phyloP scores from a whole-genome alignment of 2,113 vertebrate genomes.

The Boulengerochromis microlepis region DNA sequence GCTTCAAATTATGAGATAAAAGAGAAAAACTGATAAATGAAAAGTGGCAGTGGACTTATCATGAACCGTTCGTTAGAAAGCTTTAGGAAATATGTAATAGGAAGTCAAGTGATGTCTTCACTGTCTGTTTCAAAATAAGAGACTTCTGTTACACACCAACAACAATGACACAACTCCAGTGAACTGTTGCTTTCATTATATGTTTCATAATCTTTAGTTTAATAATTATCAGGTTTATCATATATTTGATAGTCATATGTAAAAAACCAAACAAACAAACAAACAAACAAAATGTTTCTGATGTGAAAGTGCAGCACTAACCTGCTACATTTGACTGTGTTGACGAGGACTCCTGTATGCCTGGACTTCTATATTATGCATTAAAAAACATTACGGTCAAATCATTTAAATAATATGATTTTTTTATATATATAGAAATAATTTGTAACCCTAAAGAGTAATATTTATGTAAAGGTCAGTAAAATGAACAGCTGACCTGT shows the following conservation, averaged over 20 bases:
- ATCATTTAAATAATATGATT: fast-evolving
- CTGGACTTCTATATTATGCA: neutral
- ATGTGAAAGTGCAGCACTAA: neutral
- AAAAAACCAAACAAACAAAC: neutral
- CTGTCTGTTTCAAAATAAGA: neutral
- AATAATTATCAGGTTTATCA: fast-evolving
- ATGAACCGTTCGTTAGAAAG: neutral
- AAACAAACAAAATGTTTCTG: fast-evolving
- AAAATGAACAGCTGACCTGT: fast-evolving
- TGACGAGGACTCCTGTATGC: neutral
- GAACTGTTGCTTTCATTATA: neutral
- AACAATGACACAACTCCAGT: neutral
- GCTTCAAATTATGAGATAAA: neutral
- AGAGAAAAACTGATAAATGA: neutral
- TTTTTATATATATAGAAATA: neutral
- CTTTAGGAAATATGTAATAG: neutral
- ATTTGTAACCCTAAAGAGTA: neutral
- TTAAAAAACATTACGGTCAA: neutral
- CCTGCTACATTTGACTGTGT: neutral
- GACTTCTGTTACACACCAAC: neutral
- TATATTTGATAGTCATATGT: neutral
- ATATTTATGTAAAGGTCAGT: neutral
- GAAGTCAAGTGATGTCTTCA: neutral
- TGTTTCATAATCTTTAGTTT: neutral
- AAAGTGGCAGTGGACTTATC: neutral